Percentiles rank a stretch among this genome's conserved stretches.
Conservation (phyloP, 1,140 invertebrate genomes). For the Drosophila chauvacae region DNA sequence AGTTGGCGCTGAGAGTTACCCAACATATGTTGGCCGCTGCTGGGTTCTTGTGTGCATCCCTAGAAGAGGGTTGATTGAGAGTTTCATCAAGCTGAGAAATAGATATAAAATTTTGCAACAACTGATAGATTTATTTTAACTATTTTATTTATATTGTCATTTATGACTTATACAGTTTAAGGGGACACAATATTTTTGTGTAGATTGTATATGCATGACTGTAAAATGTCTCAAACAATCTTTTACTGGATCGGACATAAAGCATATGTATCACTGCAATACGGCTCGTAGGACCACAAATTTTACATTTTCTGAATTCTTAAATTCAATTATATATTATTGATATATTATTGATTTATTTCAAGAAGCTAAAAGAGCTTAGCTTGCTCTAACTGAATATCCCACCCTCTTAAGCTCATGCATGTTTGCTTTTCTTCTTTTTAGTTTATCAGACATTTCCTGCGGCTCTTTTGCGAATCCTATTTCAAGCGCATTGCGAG, state of each 20-base stretch:
- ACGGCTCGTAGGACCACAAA: neutral
- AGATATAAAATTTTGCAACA: neutral
- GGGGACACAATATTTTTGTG: no score
- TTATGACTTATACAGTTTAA: neutral
- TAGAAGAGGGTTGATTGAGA: conserved; percentile 35
- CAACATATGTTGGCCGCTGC: conserved; percentile 21
- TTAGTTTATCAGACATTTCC: conserved; percentile 76
- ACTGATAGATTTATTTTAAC: neutral
- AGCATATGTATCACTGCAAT: neutral
- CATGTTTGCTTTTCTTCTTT: conserved; percentile 45
- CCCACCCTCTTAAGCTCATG: conserved; percentile 19
- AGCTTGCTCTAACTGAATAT: conserved; percentile 5
- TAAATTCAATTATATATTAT: neutral
- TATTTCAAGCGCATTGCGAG: conserved; percentile 17
- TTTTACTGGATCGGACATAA: neutral
- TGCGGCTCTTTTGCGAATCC: conserved; percentile 61
- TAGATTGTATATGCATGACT: neutral
- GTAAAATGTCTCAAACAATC: neutral
- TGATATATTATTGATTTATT: neutral
- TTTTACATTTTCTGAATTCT: neutral
- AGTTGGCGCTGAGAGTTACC: conserved; percentile 44
- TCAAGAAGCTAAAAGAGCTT: neutral
- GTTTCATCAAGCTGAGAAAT: neutral
- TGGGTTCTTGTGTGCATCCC: conserved; percentile 21
- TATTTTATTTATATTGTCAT: neutral